phyloP scores from a whole-genome alignment of 1,140 invertebrate genomes.

The Bombus balteatus region DNA sequence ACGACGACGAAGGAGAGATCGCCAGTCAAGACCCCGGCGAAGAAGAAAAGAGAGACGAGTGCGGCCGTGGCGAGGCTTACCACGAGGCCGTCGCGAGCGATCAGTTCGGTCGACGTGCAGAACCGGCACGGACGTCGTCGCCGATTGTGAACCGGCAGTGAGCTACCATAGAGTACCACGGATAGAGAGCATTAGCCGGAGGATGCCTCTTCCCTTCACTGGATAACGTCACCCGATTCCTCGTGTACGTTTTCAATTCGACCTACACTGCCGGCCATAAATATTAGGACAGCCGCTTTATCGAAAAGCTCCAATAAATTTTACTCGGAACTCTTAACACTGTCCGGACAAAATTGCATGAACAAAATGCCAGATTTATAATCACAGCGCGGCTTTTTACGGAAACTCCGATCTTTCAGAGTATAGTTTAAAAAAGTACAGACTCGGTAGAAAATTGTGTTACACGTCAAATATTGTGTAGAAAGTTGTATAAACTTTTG shows the following conservation, averaged over 20 bases:
- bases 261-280: no score
- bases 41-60: constrained; percentile 74
- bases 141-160: constrained; percentile 55
- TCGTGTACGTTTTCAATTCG: constrained; percentile 31
- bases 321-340: no score
- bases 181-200: background rate
- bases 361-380: no score
- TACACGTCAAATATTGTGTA: no score
- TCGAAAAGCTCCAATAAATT: no score
- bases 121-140: constrained; percentile 70
- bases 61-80: constrained; percentile 70
- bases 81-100: constrained; percentile 73
- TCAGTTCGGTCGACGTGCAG: constrained; percentile 76
- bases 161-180: constrained; percentile 15
- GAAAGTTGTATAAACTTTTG: no score
- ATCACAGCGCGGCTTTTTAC: no score
- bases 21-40: constrained; percentile 55
- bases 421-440: no score
- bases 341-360: no score
- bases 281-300: no score
- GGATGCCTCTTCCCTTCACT: constrained; percentile 13
- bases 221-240: constrained; percentile 25
- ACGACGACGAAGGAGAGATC: constrained; percentile 25
- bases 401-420: no score
- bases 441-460: no score